Base-by-base conservation (phyloP, 2,797 vertebrate genomes). In the Phaenicophaeus curvirostris region DNA sequence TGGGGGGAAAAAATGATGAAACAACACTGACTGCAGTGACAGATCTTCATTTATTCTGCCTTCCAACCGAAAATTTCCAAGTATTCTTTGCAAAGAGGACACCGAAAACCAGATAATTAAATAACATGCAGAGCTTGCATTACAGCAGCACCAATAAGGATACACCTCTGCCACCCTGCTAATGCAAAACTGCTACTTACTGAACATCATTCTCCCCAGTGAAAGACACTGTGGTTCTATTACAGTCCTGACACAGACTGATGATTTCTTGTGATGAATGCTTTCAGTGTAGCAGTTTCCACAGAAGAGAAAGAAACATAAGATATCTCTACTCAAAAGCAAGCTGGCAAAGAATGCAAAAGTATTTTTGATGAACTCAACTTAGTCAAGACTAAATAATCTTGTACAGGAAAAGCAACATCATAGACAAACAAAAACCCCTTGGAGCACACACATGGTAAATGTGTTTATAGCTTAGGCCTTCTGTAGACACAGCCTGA, bases 341-440 rank as follows among this genome's bases (percentile, higher is more conserved):
- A 46, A 72, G 24, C 21, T n/a, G 18, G 53, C 31, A 85, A 89
- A 92, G 59, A 91, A 71, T 11, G 55, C 28, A 71, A 31, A 37
- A 54, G 59, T 13, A 87, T 71, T 93, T 93, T 30, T 37, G 51
- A 82, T 74, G 74, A 94, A 82, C 65, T 94, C 54, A 51, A 44
- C 54, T 57, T 54, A 15, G 76, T 67, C 65, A 69, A 87, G 42
- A 59, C 11, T 54, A 93, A 63, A 54, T 24, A 5, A 87, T 21
- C 80, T 53, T 78, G 51, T 67, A 66, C 48, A 85, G 63, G 80
- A 92, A 77, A 76, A 74, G 54, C 9, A 53, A 65, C 84, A 92
- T 90, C 87, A 94, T 95, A 96, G 75, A 62, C 73, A 88, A 72
- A 10, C 8, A 71, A 62, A 66, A 94, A 84, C 9, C 27, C 57